Evolutionary conservation across 2,113 vertebrate species (phyloP), one percentile per base, ranked within the genome.

Genomic region (Labeo rohita): DNA sequence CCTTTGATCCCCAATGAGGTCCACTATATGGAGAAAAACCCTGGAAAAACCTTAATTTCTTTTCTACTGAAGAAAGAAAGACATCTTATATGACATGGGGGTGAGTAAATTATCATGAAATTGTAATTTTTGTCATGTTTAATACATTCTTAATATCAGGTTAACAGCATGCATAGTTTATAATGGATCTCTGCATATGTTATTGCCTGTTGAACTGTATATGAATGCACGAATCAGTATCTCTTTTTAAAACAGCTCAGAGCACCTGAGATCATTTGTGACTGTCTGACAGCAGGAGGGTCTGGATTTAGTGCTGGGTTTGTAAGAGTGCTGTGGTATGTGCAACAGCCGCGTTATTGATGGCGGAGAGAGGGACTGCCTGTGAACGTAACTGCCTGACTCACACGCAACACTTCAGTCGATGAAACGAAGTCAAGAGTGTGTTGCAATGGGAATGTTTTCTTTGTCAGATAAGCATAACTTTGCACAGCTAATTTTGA

Each of bases 241-340:
- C 36, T 15, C 21, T 52, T 52, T 28, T 54, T 72, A n/a, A 66
- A 68, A n/a, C 36, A n/a, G 21, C 74, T 66, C 18, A 54, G 13
- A 43, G 21, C 49, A 15, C 15, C 21, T 15, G 63, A 70, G 63
- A 45, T 72, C 50, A 72, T 23, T n/a, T 39, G 34, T 78, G 84
- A 80, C 0, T 2, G 34, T n/a, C 50, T 78, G 61, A 80, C 61
- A 70, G 74, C 59, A 21, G 21, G 6, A 11, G n/a, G 76, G 4
- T 79, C 76, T 70, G 36, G 77, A 80, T 70, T 73, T 72, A 45
- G 21, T 80, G 73, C 54, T 77, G 73, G 39, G 28, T 78, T 50
- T 36, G 77, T 78, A 7, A 23, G n/a, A 16, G 23, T n/a, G 18
- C 61, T 78, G 8, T 54, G 68, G 56, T 15, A 61, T 34, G 66